phyloP scores from a whole-genome alignment of 2,113 vertebrate genomes.

The Equus quagga region DNA sequence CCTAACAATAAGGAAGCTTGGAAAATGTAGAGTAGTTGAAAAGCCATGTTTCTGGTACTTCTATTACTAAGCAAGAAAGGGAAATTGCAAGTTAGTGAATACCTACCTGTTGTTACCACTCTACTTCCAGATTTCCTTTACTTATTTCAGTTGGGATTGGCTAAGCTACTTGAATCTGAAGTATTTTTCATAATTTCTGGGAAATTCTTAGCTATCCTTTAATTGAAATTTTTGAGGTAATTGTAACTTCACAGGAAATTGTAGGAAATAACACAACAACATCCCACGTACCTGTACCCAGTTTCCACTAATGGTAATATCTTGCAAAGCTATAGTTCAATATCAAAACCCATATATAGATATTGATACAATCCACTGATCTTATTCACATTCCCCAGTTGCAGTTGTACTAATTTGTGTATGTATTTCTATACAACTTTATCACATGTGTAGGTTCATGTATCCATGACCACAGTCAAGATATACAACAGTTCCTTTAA shows the following conservation, averaged over 20 bases:
- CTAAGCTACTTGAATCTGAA: background rate
- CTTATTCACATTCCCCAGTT: background rate
- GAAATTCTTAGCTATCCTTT: background rate
- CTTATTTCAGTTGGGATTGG: background rate
- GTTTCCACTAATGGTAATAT: background rate
- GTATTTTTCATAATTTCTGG: background rate
- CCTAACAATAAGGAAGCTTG: background rate
- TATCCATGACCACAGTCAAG: background rate
- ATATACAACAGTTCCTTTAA: background rate
- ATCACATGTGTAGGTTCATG: background rate
- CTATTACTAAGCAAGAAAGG: background rate
- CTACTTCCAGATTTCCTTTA: background rate
- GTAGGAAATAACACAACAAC: background rate
- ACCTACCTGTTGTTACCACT: background rate
- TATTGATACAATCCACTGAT: background rate
- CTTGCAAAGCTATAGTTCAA: background rate
- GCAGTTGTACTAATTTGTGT: background rate
- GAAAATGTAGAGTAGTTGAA: background rate
- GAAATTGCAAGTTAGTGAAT: background rate
- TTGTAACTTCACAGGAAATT: background rate
- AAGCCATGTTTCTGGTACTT: background rate
- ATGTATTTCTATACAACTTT: background rate
- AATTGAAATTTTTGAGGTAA: background rate
- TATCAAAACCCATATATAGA: background rate
- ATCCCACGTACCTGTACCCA: background rate